phyloP scores from a whole-genome alignment of 1,140 invertebrate species.

The Trichogramma pretiosum region DNA sequence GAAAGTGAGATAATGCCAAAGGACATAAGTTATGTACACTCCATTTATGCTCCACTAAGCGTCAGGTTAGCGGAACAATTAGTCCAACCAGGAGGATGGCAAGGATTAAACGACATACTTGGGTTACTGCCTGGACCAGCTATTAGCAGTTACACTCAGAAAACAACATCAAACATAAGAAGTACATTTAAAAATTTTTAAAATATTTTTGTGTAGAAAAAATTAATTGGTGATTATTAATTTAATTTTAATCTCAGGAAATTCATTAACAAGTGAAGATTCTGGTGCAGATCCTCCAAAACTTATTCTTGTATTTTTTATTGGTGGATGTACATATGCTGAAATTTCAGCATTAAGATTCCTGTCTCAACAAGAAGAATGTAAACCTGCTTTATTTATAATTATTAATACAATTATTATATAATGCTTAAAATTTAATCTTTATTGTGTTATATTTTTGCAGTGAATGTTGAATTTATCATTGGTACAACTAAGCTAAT shows the following conservation, averaged over 20 bases:
- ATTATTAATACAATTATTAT: background rate
- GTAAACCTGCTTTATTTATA: slow-evolving; percentile 37
- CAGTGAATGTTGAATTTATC: slow-evolving; percentile 82
- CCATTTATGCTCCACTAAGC: slow-evolving; percentile 89
- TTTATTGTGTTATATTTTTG: slow-evolving; percentile 33
- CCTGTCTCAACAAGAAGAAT: slow-evolving; percentile 84
- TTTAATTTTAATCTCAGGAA: slow-evolving; percentile 29
- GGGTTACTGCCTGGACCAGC: slow-evolving; percentile 56
- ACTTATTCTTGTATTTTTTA: slow-evolving; percentile 87
- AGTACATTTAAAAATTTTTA: slow-evolving; percentile 36
- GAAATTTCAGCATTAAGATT: slow-evolving; percentile 90
- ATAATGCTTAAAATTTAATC: slow-evolving; percentile 6
- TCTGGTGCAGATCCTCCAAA: slow-evolving; percentile 60
- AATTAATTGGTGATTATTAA: slow-evolving; percentile 47
- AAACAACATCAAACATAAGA: slow-evolving; percentile 42
- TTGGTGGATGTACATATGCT: slow-evolving; percentile 93
- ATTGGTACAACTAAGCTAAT: slow-evolving; percentile 89
- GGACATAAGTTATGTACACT: slow-evolving; percentile 90
- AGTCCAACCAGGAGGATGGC: slow-evolving; percentile 75
- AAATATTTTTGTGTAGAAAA: slow-evolving; percentile 50
- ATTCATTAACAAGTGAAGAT: slow-evolving; percentile 56
- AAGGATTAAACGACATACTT: slow-evolving; percentile 59
- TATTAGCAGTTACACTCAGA: slow-evolving; percentile 29
- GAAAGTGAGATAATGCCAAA: slow-evolving; percentile 73
- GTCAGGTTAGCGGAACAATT: slow-evolving; percentile 79